Percentiles rank a stretch among this genome's conserved stretches.
These are phyloP conservation scores for Apodemus agrarius DNA, from an alignment of 2,797 vertebrate genomes.

Conservation along the genomic window DNA sequence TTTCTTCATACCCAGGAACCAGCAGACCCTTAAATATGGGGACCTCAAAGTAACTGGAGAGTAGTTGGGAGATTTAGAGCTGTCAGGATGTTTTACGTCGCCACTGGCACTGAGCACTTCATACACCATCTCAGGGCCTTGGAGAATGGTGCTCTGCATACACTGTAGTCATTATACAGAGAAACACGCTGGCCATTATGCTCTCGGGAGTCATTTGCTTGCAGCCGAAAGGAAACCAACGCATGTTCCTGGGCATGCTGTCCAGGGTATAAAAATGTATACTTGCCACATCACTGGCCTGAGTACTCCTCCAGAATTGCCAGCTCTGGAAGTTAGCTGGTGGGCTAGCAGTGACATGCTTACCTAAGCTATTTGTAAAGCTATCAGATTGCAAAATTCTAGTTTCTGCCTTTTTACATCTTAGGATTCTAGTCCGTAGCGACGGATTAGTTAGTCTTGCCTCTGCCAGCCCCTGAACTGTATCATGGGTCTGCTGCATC, in stretches of 20 bases:
- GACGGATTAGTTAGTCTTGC: neutral
- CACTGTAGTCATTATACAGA: constrained; percentile 38
- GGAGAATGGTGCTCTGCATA: constrained; percentile 6
- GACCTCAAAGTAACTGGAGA: constrained; percentile 64
- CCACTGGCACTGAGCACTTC: constrained; percentile 45
- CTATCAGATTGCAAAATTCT: neutral
- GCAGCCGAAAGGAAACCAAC: constrained; percentile 10
- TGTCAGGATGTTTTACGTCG: constrained; percentile 39
- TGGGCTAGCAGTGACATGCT: neutral
- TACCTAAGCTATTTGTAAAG: neutral
- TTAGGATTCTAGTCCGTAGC: neutral
- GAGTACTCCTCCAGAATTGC: neutral
- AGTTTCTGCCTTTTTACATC: neutral
- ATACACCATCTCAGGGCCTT: constrained; percentile 34
- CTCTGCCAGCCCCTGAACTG: neutral
- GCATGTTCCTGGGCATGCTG: neutral
- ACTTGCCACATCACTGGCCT: constrained; percentile 15
- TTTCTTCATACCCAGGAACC: constrained; percentile 82
- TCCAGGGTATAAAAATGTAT: neutral
- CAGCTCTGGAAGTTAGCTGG: neutral
- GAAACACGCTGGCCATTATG: constrained; percentile 1
- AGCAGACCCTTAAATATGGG: constrained; percentile 80
- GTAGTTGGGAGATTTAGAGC: constrained; percentile 45
- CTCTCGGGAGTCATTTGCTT: neutral
- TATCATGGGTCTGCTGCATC: neutral